phyloP scores from a whole-genome alignment of 2,113 vertebrate genomes.

The Circaetus gallicus region DNA sequence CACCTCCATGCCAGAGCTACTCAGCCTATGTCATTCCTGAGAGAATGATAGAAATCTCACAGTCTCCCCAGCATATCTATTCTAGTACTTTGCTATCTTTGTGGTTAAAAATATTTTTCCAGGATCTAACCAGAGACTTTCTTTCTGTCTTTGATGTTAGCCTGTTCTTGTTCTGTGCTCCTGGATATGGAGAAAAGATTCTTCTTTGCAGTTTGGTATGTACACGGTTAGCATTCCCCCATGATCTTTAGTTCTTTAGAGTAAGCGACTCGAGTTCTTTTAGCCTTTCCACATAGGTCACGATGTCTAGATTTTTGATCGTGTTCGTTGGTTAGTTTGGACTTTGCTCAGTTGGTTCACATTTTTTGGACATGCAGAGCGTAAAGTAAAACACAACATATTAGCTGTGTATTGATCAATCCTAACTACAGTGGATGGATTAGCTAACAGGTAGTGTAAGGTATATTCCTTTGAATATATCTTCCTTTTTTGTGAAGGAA shows the following conservation, averaged over 20 bases:
- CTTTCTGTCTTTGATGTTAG: not conserved
- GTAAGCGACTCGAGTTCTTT: not conserved
- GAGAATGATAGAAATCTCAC: not conserved
- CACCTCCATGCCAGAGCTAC: not conserved
- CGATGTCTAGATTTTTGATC: not conserved
- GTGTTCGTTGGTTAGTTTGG: not conserved
- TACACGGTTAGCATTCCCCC: fast-evolving
- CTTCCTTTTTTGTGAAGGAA: not conserved
- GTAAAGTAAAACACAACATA: not conserved
- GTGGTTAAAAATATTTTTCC: not conserved
- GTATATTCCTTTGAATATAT: not conserved
- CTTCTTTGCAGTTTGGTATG: not conserved
- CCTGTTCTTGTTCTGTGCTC: not conserved
- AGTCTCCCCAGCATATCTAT: not conserved
- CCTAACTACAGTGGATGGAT: not conserved
- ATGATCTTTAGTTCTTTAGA: not conserved
- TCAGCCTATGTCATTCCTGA: not conserved
- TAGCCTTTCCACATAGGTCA: not conserved
- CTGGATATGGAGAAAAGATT: not conserved
- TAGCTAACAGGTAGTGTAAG: not conserved
- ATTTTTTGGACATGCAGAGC: not conserved
- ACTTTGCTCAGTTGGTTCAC: not conserved
- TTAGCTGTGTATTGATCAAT: not conserved
- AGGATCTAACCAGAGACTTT: not conserved
- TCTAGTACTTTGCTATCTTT: not conserved